Conservation (phyloP, 2,888 invertebrate species). For the Daptonema setosum region DNA sequence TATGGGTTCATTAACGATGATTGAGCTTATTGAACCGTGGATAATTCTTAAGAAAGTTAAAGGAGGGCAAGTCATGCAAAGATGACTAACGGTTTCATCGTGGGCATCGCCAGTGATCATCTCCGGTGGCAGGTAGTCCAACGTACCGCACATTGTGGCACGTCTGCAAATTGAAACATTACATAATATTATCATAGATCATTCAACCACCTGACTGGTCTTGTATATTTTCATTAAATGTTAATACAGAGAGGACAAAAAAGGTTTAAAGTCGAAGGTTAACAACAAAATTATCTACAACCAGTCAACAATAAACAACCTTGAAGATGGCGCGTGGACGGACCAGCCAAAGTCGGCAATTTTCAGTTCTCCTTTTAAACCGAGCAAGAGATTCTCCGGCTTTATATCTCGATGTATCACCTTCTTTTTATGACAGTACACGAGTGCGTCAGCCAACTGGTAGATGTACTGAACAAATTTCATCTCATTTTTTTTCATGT, state of each 20-base stretch:
- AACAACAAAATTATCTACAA: too few species aligned
- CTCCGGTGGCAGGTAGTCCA: conserved; percentile 39
- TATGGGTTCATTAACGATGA: too few species aligned
- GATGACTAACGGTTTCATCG: conserved; percentile 8
- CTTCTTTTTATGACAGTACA: conserved; percentile 26
- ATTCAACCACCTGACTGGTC: too few species aligned
- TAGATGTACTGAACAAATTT: conserved; percentile 27
- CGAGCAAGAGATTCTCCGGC: conserved; percentile 25
- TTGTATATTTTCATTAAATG: too few species aligned
- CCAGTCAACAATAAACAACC: too few species aligned
- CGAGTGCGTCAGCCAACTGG: conserved; percentile 25
- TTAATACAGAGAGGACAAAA: too few species aligned
- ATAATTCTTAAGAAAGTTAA: too few species aligned
- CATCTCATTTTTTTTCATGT: too few species aligned
- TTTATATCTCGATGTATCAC: conserved; percentile 27
- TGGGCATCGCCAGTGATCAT: conserved; percentile 72
- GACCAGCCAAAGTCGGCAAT: conserved; percentile 29
- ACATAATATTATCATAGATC: too few species aligned
- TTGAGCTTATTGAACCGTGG: too few species aligned
- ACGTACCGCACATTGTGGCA: conserved; percentile 26
- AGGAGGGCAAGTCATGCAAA: too few species aligned
- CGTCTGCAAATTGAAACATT: conserved; percentile 12
- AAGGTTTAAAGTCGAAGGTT: too few species aligned
- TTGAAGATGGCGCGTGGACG: conserved; percentile 25
- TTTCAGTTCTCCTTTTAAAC: conserved; percentile 23